Conservation (phyloP, 2,113 vertebrate species). For the Microtus montanus region DNA sequence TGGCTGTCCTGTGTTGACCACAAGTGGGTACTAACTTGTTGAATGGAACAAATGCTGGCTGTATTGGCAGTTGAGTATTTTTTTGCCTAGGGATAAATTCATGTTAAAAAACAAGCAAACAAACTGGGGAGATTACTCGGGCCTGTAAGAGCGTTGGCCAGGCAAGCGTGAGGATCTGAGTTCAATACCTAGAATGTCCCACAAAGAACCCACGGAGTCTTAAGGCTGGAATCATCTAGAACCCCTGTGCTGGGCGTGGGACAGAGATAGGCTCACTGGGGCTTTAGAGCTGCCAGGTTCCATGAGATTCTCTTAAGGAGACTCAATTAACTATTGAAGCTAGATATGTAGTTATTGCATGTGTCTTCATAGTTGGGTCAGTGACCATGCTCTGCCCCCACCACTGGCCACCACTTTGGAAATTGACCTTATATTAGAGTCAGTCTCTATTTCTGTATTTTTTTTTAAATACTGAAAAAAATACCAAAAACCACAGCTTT, state of each 20-base stretch:
- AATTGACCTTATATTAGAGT: background rate
- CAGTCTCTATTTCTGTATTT: background rate
- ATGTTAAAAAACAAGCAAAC: background rate
- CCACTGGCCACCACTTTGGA: background rate
- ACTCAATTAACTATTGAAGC: constrained; percentile 1
- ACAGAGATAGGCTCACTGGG: background rate
- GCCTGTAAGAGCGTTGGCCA: background rate
- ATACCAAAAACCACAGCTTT: constrained; percentile 36
- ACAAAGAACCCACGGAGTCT: no score
- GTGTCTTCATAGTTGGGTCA: background rate
- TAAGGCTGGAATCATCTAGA: background rate
- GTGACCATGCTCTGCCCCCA: background rate
- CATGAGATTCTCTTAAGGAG: background rate
- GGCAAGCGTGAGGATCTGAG: background rate
- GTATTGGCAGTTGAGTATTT: background rate
- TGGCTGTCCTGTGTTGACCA: background rate
- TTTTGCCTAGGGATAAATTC: background rate
- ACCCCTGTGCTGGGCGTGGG: background rate
- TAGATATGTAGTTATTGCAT: background rate
- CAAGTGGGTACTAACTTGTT: background rate
- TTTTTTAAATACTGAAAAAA: constrained; percentile 28
- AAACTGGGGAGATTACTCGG: background rate
- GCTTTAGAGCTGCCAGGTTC: background rate
- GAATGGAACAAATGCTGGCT: background rate
- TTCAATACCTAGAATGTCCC: background rate